Base-by-base conservation (phyloP, 2,113 vertebrate species). In the Loxodonta africana region DNA sequence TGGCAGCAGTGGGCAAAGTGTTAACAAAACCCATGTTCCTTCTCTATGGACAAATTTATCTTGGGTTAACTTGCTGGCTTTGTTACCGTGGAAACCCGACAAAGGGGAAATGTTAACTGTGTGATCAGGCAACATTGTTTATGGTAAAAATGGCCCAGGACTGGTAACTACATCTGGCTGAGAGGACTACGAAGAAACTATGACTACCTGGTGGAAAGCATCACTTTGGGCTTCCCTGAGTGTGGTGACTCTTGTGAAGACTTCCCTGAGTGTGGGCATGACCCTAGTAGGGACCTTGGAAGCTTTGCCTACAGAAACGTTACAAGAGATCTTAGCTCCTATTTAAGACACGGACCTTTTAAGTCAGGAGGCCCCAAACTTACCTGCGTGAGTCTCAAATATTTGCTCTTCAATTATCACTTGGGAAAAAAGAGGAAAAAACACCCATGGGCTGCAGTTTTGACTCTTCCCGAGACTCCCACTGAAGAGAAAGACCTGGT, bases 391-490 rank as follows among this genome's bases (percentile, higher is more conserved):
- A 73, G 14, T 86, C 86, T 86, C 25, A 74, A 44, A 20, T 81
- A 57, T 87, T 51, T 95, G 48, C 63, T 96, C 33, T 30, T 60
- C 71, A 88, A 53, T 37, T 37, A 63, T 37, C 57, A 46, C 57
- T 60, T 57, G n/a, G 77, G 65, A 87, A 91, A 78, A 80, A 85
- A 21, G 84, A n/a, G 8, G 37, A 23, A 37, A 26, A 57, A 46
- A 20, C 18, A 30, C 21, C 21, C 17, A 9, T 69, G 8, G 17
- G 20, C 21, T 23, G 23, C 18, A 17, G 15, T 48, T 41, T 23
- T 51, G 33, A 62, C 2, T 21, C 7, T n/a, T 30, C 21, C 12
- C 21, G 20, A 33, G n/a, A n/a, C 33, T 71, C 5, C 11, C 23
- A 10, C 0, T 37, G 18, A 33, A 51, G 44, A 76, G 8, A 44